Evolutionary conservation across 2,797 vertebrate genomes (phyloP), one percentile per base, ranked within the genome.

Genomic region (Sebastes elongatus): DNA sequence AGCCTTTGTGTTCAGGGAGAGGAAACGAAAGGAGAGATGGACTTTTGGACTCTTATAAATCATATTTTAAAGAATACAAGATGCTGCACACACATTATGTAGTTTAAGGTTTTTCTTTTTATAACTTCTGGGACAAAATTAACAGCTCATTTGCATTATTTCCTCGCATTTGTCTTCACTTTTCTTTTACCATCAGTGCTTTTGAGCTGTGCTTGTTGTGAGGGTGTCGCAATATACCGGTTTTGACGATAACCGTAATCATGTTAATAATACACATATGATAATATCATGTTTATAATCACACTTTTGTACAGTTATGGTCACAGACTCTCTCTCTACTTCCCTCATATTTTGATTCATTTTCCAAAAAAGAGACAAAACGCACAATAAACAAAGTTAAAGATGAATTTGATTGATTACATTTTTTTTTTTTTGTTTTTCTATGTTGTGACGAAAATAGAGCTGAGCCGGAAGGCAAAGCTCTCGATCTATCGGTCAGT

Each of bases 161-260:
- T 8, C 13, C 11, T 13, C 30, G 7, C 16, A 10, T 49, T 32
- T 59, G 27, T 23, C 14, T 56, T 33, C 4, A n/a, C 0, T 33
- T 4, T 35, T 33, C 1, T n/a, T 5, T 49, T 66, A 25, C 2
- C 60, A 5, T 9, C 14, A 16, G 2, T 35, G 22, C 33, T 20
- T 63, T 10, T 18, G 4, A 57, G 3, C 0, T 5, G 33, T 57
- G 55, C 10, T 22, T 33, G 33, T 18, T 25, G 35, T 18, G 18
- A 0, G 38, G 0, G 14, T 42, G 0, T 42, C 38, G 14, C 38
- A 42, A 7, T 16, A 16, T 16, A 42, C 38, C 3, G 38, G 14
- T 0, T 16, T 14, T 16, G 38, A 42, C 2, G 38, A 42, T 42
- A 42, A 42, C 38, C 14, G 38, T 42, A 14, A 16, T 28, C 30